Evolutionary conservation across 2,113 vertebrate genomes (phyloP).

Genomic region (Podarcis muralis): DNA sequence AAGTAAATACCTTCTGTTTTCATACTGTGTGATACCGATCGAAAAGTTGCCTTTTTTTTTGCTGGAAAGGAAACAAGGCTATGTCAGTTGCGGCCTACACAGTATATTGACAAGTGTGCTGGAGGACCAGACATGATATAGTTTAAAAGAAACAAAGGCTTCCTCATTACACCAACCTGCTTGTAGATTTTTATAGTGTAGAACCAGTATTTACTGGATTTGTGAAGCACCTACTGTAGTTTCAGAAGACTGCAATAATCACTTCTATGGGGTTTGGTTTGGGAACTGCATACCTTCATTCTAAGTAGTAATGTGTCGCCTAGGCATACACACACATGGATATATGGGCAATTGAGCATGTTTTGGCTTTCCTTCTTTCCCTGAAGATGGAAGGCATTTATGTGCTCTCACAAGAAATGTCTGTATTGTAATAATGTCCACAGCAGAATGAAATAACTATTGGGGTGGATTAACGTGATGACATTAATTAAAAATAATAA

Average conservation of each 20-base stretch:
- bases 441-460: background rate
- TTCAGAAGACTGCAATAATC: background rate
- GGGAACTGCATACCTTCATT: background rate
- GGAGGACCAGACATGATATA: background rate
- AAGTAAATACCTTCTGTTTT: constrained; percentile 65
- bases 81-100: constrained; percentile 18
- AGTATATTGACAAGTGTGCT: background rate
- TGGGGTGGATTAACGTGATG: background rate
- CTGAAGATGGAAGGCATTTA: background rate
- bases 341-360: background rate
- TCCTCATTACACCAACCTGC: background rate
- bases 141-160: background rate
- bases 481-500: background rate
- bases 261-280: background rate
- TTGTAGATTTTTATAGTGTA: background rate
- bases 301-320: background rate
- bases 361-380: background rate
- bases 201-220: background rate
- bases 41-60: constrained; percentile 32
- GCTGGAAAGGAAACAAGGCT: constrained; percentile 50
- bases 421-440: background rate
- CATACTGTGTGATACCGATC: background rate
- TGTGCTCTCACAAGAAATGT: background rate
- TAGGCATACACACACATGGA: background rate
- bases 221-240: background rate